Percentiles rank a stretch among this genome's conserved stretches.
phyloP scores from a whole-genome alignment of 2,888 invertebrate species.

The Phrixothrix hirtus region DNA sequence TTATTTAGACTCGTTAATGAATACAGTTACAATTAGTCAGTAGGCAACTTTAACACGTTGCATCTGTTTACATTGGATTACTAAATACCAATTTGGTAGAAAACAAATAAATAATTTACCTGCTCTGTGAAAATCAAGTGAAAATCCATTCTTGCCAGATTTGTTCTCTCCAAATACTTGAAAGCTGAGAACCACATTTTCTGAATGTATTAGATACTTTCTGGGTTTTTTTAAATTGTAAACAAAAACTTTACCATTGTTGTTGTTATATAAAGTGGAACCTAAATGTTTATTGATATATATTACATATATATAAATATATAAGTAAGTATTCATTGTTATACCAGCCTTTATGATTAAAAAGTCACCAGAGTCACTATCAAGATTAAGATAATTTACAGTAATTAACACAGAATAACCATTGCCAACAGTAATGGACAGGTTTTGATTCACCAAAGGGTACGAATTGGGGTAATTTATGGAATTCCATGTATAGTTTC shows the following conservation, averaged over 20 bases:
- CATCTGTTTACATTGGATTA: no score
- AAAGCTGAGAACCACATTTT: slow-evolving; percentile 15
- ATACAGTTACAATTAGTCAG: no score
- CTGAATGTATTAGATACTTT: slow-evolving; percentile 21
- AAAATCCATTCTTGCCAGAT: slow-evolving; percentile 92
- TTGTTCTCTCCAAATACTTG: slow-evolving; percentile 64
- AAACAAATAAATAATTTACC: no score
- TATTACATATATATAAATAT: no score
- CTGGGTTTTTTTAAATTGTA: slow-evolving; percentile 14
- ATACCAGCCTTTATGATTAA: slow-evolving; percentile 33
- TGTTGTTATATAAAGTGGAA: slow-evolving; percentile 11
- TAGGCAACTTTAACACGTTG: no score
- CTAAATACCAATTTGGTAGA: no score
- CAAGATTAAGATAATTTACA: slow-evolving; percentile 24
- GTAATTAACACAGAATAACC: slow-evolving; percentile 39
- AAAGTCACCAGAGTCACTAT: slow-evolving; percentile 24
- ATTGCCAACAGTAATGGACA: slow-evolving; percentile 2
- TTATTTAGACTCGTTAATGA: no score
- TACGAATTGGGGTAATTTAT: slow-evolving; percentile 16
- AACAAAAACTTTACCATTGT: slow-evolving; percentile 27
- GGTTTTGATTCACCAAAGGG: background rate
- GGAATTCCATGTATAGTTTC: slow-evolving; percentile 8
- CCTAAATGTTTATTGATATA: slow-evolving; percentile 22
- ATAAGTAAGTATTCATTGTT: background rate
- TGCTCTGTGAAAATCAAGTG: slow-evolving; percentile 14